Conservation (phyloP, 2,888 invertebrate genomes). For the Hydriomena furcata region DNA sequence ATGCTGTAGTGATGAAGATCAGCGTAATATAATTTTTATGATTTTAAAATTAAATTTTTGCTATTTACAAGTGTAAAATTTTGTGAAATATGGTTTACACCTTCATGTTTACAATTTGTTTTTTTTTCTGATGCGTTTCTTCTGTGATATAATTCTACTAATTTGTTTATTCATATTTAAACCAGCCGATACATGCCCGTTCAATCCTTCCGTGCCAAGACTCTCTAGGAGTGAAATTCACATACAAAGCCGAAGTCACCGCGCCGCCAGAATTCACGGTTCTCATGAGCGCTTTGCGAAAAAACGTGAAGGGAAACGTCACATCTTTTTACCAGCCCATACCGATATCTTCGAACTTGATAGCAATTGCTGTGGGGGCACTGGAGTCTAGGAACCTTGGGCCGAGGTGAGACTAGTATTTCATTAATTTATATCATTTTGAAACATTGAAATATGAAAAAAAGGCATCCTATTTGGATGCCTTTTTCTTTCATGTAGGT, state of each 20-base stretch:
- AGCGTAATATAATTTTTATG: too few relatives aligned
- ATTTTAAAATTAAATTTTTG: too few relatives aligned
- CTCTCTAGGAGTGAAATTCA: constrained; percentile 94
- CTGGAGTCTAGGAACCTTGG: constrained; percentile 90
- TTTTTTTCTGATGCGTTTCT: too few relatives aligned
- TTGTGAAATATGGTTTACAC: too few relatives aligned
- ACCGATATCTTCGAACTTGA: constrained; percentile 94
- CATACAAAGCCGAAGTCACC: constrained; percentile 89
- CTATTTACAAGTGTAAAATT: too few relatives aligned
- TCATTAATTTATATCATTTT: too few relatives aligned
- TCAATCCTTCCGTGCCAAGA: constrained; percentile 97
- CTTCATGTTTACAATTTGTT: too few relatives aligned
- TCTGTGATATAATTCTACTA: background rate
- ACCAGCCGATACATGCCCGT: constrained; percentile 94
- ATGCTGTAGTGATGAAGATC: too few relatives aligned
- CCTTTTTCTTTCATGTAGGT: too few relatives aligned
- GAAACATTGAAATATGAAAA: too few relatives aligned
- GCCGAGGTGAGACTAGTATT: constrained; percentile 79
- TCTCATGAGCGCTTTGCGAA: constrained; percentile 93
- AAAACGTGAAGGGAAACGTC: constrained; percentile 69
- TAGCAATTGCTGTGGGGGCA: constrained; percentile 94
- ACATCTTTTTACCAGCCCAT: constrained; percentile 89
- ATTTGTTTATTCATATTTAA: constrained; percentile 12
- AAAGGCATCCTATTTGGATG: too few relatives aligned
- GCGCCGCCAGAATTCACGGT: constrained; percentile 90